These are phyloP conservation scores for Guaruba guarouba DNA, from an alignment of 2,113 vertebrate genomes.

Conservation along the genomic window DNA sequence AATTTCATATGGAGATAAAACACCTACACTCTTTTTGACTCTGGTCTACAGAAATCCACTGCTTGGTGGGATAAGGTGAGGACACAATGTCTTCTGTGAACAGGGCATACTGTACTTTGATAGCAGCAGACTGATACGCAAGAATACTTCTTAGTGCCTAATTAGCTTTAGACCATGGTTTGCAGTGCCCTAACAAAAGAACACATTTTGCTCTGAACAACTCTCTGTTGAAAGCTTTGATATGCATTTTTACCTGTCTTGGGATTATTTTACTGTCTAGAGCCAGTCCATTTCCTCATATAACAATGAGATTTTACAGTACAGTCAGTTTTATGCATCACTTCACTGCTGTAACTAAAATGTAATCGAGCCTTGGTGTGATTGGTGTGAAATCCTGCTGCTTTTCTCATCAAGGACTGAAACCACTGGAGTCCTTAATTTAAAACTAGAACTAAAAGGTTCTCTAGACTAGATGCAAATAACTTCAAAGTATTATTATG, in stretches of 20 bases:
- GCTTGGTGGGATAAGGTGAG: neutral
- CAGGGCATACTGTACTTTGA: neutral
- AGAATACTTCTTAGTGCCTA: neutral
- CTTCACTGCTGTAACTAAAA: conserved; percentile 49
- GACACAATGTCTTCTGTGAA: neutral
- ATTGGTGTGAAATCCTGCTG: conserved; percentile 47
- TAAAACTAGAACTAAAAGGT: conserved; percentile 57
- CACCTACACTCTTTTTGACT: neutral
- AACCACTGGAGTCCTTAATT: conserved; percentile 35
- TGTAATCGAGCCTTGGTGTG: neutral
- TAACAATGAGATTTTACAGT: conserved; percentile 39
- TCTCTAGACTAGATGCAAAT: conserved; percentile 45
- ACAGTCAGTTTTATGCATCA: conserved; percentile 46
- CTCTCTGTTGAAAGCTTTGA: neutral
- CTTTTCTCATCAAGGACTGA: conserved; percentile 36
- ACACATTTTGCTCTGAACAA: neutral
- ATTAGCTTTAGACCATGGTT: neutral
- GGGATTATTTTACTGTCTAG: conserved; percentile 1
- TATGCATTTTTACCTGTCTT: neutral
- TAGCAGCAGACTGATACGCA: neutral
- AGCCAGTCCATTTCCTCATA: neutral
- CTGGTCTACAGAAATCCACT: neutral
- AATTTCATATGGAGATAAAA: conserved; percentile 43
- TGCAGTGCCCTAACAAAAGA: neutral
- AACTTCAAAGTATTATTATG: conserved; percentile 10